Base-by-base conservation (phyloP, 2,888 invertebrate genomes). In the Neoascia interrupta region DNA sequence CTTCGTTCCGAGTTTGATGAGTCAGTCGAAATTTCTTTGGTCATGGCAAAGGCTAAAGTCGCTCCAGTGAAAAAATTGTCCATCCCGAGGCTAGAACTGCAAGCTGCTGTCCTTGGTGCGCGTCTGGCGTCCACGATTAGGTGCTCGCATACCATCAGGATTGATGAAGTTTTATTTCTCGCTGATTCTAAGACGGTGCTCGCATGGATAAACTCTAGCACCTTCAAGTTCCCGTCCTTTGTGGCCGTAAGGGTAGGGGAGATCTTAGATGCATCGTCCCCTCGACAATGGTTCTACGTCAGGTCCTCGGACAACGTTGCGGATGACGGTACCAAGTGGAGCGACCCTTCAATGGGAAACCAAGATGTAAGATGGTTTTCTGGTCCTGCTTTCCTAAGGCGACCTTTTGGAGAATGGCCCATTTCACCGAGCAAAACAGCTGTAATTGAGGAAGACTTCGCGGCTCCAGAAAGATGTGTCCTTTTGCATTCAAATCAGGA, bases 21-120 rank as follows among this genome's bases (percentile, higher is more conserved):
- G 4, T 16, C 0, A 4, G 23, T 58, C 0, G 28, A 49, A 18
- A 6, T 34, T n/a, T 21, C 58, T 2, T 21, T 49, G 13, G 31
- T 49, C 6, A 49, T 58, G 49, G 56, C 49, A 8, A 58, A 41
- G 16, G 49, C 34, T n/a, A n/a, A n/a, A n/a, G n/a, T n/a, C n/a
- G n/a, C n/a, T n/a, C n/a, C n/a, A n/a, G n/a, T n/a, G n/a, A 1
- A 58, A 10, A 49, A 31, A 18, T 6, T 56, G 1, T 56, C 56
- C n/a, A 1, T 45, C 2, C 60, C 36, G 3, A 11, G 45, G 4
- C 16, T 56, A 8, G 41, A 56, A 10, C n/a, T 41, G 3, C 41
- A 56, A 19, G 41, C 36, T 23, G 36, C 43, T 3, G 58, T 45
- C 8, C 19, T 26, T 8, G 63, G 36, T 4, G 26, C 28, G 10